phyloP scores from a whole-genome alignment of 2,797 vertebrate genomes.

The Parotocinclus haroldoi region DNA sequence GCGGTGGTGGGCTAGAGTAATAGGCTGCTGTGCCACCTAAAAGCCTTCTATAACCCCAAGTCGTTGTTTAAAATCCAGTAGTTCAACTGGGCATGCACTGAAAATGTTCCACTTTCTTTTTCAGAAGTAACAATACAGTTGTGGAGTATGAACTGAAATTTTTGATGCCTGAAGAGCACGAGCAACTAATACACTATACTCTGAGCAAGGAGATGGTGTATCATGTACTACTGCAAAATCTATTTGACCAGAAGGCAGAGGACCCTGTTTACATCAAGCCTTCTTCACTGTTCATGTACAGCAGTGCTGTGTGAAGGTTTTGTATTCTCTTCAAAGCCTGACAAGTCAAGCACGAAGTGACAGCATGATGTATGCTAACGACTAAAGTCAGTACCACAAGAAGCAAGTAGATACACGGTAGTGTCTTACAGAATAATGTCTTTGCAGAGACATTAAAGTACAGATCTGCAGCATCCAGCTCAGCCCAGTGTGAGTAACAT shows the following conservation, averaged over 20 bases:
- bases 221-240: constrained; percentile 32
- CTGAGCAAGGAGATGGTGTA: constrained; percentile 40
- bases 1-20: too few relatives aligned
- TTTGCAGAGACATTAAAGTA: too few relatives aligned
- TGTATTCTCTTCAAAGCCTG: background rate
- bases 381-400: too few relatives aligned
- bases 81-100: background rate
- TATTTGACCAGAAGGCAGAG: constrained; percentile 13
- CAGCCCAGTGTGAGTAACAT: too few relatives aligned
- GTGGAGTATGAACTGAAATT: constrained; percentile 32
- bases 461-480: too few relatives aligned
- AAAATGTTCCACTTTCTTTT: background rate
- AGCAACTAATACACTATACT: constrained; percentile 8
- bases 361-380: too few relatives aligned
- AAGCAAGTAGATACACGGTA: too few relatives aligned
- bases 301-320: background rate
- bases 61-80: too few relatives aligned
- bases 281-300: constrained; percentile 31
- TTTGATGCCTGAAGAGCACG: constrained; percentile 37
- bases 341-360: too few relatives aligned
- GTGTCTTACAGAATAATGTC: too few relatives aligned
- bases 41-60: too few relatives aligned
- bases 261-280: constrained; percentile 23
- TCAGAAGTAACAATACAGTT: background rate
- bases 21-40: too few relatives aligned